Percentiles rank a stretch among this genome's conserved stretches.
phyloP scores from a whole-genome alignment of 2,797 vertebrate genomes.

The Heterohyrax brucei region DNA sequence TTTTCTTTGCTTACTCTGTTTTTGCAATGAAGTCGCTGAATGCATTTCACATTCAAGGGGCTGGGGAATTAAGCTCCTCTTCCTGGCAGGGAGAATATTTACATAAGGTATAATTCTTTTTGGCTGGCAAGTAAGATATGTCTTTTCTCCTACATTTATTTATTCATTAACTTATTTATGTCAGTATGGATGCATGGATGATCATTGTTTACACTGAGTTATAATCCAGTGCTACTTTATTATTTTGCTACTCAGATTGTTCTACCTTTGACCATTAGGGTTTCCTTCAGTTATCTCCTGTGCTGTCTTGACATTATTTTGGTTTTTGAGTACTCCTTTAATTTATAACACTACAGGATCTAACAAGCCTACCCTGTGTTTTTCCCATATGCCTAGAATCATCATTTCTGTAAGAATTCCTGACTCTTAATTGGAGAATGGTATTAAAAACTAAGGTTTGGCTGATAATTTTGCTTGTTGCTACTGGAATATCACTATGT shows the following conservation, averaged over 20 bases:
- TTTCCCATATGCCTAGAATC: neutral
- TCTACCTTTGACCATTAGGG: too few relatives aligned
- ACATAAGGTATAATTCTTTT: constrained; percentile 11
- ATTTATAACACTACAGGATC: too few relatives aligned
- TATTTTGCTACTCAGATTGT: too few relatives aligned
- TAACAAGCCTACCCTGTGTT: neutral
- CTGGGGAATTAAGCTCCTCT: too few relatives aligned
- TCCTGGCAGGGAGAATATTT: too few relatives aligned
- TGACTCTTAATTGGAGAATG: neutral
- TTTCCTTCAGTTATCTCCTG: neutral
- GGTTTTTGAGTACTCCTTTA: neutral
- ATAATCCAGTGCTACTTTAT: too few relatives aligned
- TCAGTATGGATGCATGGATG: neutral
- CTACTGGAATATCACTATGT: neutral
- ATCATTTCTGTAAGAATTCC: neutral
- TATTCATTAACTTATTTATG: neutral
- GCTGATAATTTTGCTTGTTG: neutral
- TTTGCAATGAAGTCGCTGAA: constrained; percentile 15
- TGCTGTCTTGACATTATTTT: constrained; percentile 12
- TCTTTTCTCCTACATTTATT: constrained; percentile 10
- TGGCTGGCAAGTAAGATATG: neutral
- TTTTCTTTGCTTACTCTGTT: neutral
- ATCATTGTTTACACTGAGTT: too few relatives aligned
- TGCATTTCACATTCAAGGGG: neutral
- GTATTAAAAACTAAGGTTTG: neutral